Conservation (phyloP, 2,113 vertebrate genomes). For the Cryptotis parvus region DNA sequence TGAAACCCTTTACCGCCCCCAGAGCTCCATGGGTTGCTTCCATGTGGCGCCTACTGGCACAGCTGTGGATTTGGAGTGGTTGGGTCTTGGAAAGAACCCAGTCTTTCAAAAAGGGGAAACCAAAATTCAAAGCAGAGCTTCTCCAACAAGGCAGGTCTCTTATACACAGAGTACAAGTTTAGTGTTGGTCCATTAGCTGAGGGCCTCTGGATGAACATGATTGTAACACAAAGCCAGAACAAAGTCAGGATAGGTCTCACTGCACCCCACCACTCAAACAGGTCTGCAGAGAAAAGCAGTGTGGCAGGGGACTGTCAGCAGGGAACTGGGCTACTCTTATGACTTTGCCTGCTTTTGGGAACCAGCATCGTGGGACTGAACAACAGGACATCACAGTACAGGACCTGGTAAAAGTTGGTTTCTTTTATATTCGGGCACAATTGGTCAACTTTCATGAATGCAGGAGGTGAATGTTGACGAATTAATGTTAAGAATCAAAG, state of each 20-base stretch:
- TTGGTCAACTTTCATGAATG: constrained; percentile 45
- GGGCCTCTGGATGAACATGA: constrained; percentile 17
- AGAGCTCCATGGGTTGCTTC: too few relatives aligned
- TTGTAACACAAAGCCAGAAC: neutral
- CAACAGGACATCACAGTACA: constrained; percentile 44
- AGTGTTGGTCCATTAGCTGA: neutral
- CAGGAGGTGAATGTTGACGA: neutral
- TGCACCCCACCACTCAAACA: too few relatives aligned
- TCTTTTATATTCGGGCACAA: constrained; percentile 70
- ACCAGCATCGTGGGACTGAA: constrained; percentile 20
- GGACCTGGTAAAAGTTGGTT: constrained; percentile 58
- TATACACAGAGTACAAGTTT: neutral
- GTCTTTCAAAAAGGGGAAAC: neutral
- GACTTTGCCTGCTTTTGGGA: neutral
- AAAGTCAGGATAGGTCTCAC: neutral
- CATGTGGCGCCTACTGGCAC: too few relatives aligned
- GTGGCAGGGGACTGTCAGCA: neutral
- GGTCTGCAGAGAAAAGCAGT: neutral
- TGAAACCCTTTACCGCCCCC: too few relatives aligned
- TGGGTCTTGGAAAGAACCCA: too few relatives aligned
- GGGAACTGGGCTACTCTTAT: too few relatives aligned
- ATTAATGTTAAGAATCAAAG: constrained; percentile 29
- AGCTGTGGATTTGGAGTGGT: too few relatives aligned
- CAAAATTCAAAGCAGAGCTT: neutral
- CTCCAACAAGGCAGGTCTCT: neutral